Evolutionary conservation across 2,797 vertebrate species (phyloP), one percentile per base, ranked within the genome.

Genomic region (Molossus molossus): DNA sequence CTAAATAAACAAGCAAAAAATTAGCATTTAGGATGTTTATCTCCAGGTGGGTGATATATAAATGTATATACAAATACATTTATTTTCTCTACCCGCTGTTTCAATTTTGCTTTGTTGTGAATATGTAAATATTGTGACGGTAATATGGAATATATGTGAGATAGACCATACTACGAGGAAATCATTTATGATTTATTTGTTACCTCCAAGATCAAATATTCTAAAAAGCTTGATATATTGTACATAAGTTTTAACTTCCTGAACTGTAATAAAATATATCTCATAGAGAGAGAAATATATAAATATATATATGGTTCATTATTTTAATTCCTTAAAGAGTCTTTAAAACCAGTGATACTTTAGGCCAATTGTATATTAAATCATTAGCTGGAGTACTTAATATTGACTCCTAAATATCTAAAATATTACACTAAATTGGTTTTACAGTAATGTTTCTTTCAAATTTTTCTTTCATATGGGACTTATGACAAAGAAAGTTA

Each of bases 301-400:
- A 45, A 45, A 45, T 45, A 88, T 15, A 69, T 7, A 27, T 18
- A 64, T 69, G 15, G 1, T 27, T 48, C 13, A 55, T 69, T 81
- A 69, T 79, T 67, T 37, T 73, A 87, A 87, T 67, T 65, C 8
- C 55, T 10, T 27, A 48, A 76, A 90, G 10, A 9, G 2, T 76
- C 27, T 79, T 91, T 92, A 75, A 96, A 85, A 29, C 0, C 21
- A 82, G 3, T 9, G 11, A 58, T 73, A 57, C 20, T 77, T 81
- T 90, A 70, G 37, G 48, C 9, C 80, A 94, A 58, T 86, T 77
- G 72, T 53, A 92, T 45, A 82, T 95, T 76, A 79, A 92, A 72
- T 90, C 14, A 90, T 53, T 89, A 86, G 25, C 65, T 70, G 12
- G 88, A 92, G 69, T 81, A 9, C 60, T 89, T 94, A 75, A 84